These are phyloP conservation scores for Ganaspis brasiliensis DNA, from an alignment of 2,888 invertebrate species.

Conservation along the genomic window DNA sequence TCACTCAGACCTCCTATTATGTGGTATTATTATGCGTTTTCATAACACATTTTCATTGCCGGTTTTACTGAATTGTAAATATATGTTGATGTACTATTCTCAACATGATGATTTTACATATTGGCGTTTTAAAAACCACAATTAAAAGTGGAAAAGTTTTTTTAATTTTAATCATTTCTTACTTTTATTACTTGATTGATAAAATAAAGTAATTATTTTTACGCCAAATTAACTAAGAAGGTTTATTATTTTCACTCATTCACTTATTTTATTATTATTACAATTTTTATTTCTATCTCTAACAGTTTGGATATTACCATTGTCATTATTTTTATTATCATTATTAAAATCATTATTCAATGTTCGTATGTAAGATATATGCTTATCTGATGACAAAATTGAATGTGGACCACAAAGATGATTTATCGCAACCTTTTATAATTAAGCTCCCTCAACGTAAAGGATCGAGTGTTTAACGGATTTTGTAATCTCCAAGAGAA, in stretches of 20 bases:
- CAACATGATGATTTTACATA: too few species aligned
- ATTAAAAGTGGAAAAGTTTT: too few species aligned
- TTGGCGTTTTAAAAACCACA: too few species aligned
- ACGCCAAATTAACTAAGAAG: too few species aligned
- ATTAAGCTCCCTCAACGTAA: slow-evolving; percentile 58
- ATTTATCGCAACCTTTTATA: slow-evolving; percentile 58
- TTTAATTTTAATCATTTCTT: too few species aligned
- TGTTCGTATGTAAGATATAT: not conserved
- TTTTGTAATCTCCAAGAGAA: slow-evolving; percentile 76
- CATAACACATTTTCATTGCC: slow-evolving; percentile 46
- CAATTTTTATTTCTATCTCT: too few species aligned
- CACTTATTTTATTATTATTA: too few species aligned
- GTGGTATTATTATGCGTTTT: slow-evolving; percentile 33
- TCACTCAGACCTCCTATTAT: slow-evolving; percentile 45
- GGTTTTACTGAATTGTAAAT: slow-evolving; percentile 49
- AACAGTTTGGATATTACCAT: too few species aligned
- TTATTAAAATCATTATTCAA: not conserved
- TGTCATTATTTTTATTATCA: too few species aligned
- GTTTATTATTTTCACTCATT: too few species aligned
- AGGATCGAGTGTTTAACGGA: slow-evolving; percentile 69
- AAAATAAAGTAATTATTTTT: too few species aligned
- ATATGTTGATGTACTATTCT: not conserved
- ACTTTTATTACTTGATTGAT: too few species aligned
- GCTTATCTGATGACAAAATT: not conserved
- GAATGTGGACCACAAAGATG: slow-evolving; percentile 42